phyloP scores from a whole-genome alignment of 2,113 vertebrate genomes.

The Galbula dea region DNA sequence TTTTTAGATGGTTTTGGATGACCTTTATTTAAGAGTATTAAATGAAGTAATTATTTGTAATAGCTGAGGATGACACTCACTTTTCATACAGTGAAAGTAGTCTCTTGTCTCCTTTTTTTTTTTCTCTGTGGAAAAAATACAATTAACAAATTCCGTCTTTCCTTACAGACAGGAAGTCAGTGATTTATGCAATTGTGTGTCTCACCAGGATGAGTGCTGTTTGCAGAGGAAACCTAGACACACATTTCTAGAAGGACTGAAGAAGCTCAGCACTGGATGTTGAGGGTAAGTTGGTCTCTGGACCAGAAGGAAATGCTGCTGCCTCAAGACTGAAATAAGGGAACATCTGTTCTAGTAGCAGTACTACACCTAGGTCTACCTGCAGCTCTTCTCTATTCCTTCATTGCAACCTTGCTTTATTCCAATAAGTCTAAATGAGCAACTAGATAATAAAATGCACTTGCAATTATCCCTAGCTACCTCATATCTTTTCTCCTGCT shows the following conservation, averaged over 20 bases:
- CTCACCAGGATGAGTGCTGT: background rate
- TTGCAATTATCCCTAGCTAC: background rate
- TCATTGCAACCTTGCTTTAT: background rate
- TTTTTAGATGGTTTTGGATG: background rate
- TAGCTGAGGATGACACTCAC: background rate
- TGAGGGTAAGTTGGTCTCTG: background rate
- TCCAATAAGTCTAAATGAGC: background rate
- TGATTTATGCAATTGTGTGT: fast-evolving
- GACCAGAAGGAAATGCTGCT: background rate
- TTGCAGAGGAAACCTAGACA: background rate
- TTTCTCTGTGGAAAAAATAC: fast-evolving
- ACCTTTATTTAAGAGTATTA: background rate
- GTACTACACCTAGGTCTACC: background rate
- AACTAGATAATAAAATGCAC: background rate
- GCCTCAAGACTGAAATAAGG: background rate
- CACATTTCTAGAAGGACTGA: background rate
- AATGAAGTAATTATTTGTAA: background rate
- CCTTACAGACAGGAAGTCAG: background rate
- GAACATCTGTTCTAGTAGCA: background rate
- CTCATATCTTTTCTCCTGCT: background rate
- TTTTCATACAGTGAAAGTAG: background rate
- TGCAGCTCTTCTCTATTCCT: background rate
- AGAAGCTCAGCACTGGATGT: background rate
- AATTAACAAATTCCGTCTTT: background rate
- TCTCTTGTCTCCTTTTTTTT: background rate